Base-by-base conservation (phyloP, 2,113 vertebrate species). In the Pygoscelis antarcticus region DNA sequence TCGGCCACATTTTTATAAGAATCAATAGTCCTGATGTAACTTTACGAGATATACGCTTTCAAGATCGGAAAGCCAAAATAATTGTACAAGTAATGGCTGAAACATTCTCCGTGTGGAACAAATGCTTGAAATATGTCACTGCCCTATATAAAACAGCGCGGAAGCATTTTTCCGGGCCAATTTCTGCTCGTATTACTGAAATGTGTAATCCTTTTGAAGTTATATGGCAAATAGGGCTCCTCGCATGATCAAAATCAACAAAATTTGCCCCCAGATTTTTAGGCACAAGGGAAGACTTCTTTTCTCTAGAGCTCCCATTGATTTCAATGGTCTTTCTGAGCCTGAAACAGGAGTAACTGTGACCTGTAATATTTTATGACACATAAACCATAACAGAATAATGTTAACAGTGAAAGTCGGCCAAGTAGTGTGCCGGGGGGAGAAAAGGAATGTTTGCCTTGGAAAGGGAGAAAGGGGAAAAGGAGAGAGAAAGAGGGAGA, bases 391-490 rank as follows among this genome's bases (percentile, higher is more conserved):
- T 96, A 75, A 91, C 95, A 87, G 64, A 87, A 94, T 91, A 93
- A 96, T 71, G 93, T 92, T 90, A 92, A 95, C 79, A 76, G 82
- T 84, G 79, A 79, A 96, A 93, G 87, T 23, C 69, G 19, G 89
- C 87, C 82, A 88, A 95, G 75, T 36, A 81, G 23, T 11, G 60
- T 30, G 70, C 51, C 95, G 96, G 18, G 25, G 90, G 61, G 68
- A 94, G 46, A 92, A 87, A 79, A 86, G 27, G 88, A 96, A 95
- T 83, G 96, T 90, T 94, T 88, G 79, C 27, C 46, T 96, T 93
- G 78, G 81, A 94, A 87, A 55, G 26, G 17, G 34, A 77, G 86
- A 78, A 65, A 87, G 40, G 22, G 34, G 14, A 49, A 74, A 78
- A 36, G 7, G 44, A 38, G 34, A 55, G 16, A 64, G 44, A 62